Base-by-base conservation (phyloP, 2,797 vertebrate species). In the Gymnothorax javanicus region DNA sequence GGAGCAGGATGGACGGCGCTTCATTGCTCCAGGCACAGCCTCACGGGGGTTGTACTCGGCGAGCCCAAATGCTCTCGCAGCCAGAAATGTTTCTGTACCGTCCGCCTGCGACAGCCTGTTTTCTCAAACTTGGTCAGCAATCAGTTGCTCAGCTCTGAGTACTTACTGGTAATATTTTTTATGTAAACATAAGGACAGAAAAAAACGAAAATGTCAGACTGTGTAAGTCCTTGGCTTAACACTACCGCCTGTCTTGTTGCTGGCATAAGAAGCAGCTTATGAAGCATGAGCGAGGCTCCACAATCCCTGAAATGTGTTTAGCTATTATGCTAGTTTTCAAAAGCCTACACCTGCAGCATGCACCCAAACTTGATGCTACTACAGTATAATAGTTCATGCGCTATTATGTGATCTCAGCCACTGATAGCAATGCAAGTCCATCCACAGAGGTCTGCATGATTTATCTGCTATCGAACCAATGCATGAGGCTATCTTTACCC, bases 41-140 rank as follows among this genome's bases (percentile, higher is more conserved):
- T 85, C 54, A 60, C 60, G 43, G 56, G 64, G 27, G 43, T 12
- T 83, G 85, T 67, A 8, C 81, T 27, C 64, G 85, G 85, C 88
- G 85, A 84, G 52, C 33, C 33, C 33, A 20, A 50, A 43, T 7
- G 27, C 33, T 13, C 75, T 50, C 27, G 75, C 11, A 13, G 75
- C 50, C 75, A 54, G 17, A 17, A 12, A 71, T 57, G 50, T 67
- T 27, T 71, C 43, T 85, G 84, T 69, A 69, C 23, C 23, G 67
- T 27, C 67, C 20, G 25, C 13, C 67, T 25, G 25, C 67, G n/a
- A 69, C 67, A 25, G 67, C 13, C 3, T 27, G 25, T 69, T 69
- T 69, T 27, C 67, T 6, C 8, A 69, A 27, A 69, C 67, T 20
- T 69, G 67, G 67, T 69, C 71, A 20, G 71, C 27, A 13, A 75